Base-by-base conservation (phyloP, 1,140 invertebrate species). In the Trichonephila inaurata region DNA sequence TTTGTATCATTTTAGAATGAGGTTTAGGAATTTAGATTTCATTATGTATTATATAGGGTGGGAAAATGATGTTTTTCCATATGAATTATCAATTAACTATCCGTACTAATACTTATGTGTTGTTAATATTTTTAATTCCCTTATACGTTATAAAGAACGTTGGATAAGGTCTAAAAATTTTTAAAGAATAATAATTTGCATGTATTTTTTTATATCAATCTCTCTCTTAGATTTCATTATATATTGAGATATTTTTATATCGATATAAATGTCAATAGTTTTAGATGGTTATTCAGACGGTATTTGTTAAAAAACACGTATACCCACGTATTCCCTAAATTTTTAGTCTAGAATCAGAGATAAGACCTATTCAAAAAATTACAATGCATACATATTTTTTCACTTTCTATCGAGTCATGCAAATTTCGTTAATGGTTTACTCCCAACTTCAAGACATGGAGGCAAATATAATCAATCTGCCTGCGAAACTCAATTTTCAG, bases 401-500 rank as follows among this genome's bases (percentile, higher is more conserved):
- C 12, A 40, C 14, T 18, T 72, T 16, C 28, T 33, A 72, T 72
- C 81, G 6, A 21, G 10, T 44, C 81, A 21, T 58, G n/a, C 16
- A n/a, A 44, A 51, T 83, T 21, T 58, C 44, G 81, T 44, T 58
- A 58, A 83, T 83, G 44, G 44, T 83, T 83, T 44, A 83, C 44
- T n/a, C 18, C 21, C 51, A 51, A 83, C 40, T 8, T 51, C 18
- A 7, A 51, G 44, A 51, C 81, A 1, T 4, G 44, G 24, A 51
- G 19, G 44, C 44, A 83, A 83, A 83, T 83, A 83, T 83, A 83
- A 83, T 83, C 81, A n/a, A 83, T 83, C 19, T 83, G 24, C 40
- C 44, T n/a, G 5, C 40, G 81, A 58, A 83, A 83, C 81, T 83
- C 81, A 58, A 58, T 58, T 83, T 83, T 82, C n/a, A 10, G 40